Evolutionary conservation across 2,113 vertebrate genomes (phyloP), one percentile per base, ranked within the genome.

Genomic region (Enhydra lutris): DNA sequence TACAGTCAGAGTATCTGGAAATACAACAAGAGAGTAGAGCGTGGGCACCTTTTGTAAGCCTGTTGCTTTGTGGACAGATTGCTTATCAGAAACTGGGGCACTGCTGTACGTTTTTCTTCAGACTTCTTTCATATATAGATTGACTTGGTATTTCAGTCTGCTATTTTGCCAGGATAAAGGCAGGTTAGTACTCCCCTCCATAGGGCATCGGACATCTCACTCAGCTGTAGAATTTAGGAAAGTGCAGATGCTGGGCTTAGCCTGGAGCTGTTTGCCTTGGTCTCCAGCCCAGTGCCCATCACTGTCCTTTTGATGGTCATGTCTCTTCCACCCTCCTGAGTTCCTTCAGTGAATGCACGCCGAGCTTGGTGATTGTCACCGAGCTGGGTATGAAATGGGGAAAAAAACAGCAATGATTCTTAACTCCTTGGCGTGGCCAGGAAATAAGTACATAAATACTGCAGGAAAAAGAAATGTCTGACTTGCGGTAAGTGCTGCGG

Each of bases 141-240:
- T 90, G 76, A 89, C n/a, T 67, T 80, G 90, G 83, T 65, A 71
- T 82, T 94, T 92, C 74, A 92, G 45, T 76, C 12, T 90, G 45
- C 95, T 87, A 81, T 95, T 97, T 97, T 96, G 69, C 55, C 42
- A 81, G 88, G 92, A 74, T 95, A 97, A 96, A 87, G 90, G 83
- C 94, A 96, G 73, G 59, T 93, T 91, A 45, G 67, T 80, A 42
- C 34, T 89, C 39, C 47, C 88, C 34, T 87, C 24, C 13, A 8
- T 59, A 95, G 94, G 89, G 47, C 73, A 80, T 31, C 6, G 21
- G 76, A 36, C 39, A 50, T 74, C 61, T 74, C 42, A 78, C 23
- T 87, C n/a, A 92, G 80, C 36, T 21, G 20, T 79, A 59, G 73
- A 71, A 55, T 59, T 80, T 65, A 34, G 67, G 85, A 88, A 78